phyloP scores from a whole-genome alignment of 92 coral and sea anemone genomes.

The Chrysogorgia sp. region DNA sequence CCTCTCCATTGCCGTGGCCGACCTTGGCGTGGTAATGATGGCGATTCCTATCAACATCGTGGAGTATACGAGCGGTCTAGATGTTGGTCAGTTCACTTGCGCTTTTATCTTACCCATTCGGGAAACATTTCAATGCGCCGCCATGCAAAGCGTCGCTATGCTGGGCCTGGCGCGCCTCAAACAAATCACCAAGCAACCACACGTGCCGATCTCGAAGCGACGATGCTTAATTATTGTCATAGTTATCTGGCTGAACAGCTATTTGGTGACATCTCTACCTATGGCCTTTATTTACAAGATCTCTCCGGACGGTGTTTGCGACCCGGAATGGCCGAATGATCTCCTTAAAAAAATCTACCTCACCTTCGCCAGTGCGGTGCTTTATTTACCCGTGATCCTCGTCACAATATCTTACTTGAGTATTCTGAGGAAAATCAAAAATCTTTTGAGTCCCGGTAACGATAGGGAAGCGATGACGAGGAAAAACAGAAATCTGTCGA shows the following conservation, averaged over 20 bases:
- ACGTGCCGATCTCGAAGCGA: neutral
- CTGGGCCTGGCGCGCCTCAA: slow-evolving; percentile 17
- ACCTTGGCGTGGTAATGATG: slow-evolving; percentile 28
- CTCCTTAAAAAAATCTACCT: neutral
- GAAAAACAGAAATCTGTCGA: slow-evolving; percentile 15
- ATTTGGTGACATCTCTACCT: slow-evolving; percentile 2
- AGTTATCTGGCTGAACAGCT: slow-evolving; percentile 28
- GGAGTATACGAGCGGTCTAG: slow-evolving; percentile 21
- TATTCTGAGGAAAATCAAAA: slow-evolving; percentile 1
- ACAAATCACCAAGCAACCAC: neutral
- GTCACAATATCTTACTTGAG: slow-evolving; percentile 16
- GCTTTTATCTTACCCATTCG: slow-evolving; percentile 17
- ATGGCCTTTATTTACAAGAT: slow-evolving; percentile 4
- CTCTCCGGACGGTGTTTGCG: slow-evolving; percentile 17
- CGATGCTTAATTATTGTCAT: neutral
- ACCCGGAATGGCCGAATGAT: neutral
- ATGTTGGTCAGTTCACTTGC: slow-evolving; percentile 33
- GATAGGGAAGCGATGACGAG: neutral
- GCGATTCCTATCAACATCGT: slow-evolving; percentile 17
- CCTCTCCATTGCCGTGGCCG: slow-evolving; percentile 30
- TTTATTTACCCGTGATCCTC: slow-evolving; percentile 8
- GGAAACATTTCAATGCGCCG: slow-evolving; percentile 33
- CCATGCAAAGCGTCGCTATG: slow-evolving; percentile 1
- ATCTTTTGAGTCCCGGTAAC: neutral
- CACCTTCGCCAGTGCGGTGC: slow-evolving; percentile 1